These are phyloP conservation scores for Ascidia mentula DNA, from an alignment of 23 tunicate genomes.

Conservation along the genomic window DNA sequence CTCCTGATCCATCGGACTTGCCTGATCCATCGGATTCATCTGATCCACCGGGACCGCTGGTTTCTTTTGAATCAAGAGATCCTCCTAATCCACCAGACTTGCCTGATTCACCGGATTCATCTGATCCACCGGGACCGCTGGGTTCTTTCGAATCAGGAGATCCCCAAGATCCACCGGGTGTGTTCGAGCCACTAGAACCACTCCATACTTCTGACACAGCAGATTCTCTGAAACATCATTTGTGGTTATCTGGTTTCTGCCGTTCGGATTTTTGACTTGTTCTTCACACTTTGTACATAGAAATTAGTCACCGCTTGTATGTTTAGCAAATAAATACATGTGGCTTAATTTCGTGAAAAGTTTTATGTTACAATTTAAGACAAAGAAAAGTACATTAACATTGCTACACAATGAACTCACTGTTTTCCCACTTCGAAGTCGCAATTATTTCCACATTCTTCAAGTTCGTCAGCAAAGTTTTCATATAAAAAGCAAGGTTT, in stretches of 20 bases:
- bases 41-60: background rate
- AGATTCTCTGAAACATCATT: background rate
- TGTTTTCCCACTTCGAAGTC: background rate
- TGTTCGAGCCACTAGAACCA: background rate
- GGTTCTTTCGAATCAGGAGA: background rate
- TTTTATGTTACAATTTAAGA: no score
- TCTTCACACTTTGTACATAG: no score
- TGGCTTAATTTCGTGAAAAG: no score
- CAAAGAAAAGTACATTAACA: no score
- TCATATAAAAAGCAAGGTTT: background rate
- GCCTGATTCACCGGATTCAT: background rate
- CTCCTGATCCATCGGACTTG: background rate
- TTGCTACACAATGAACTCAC: background rate
- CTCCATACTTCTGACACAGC: background rate
- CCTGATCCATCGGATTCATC: background rate
- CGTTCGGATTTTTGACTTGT: no score
- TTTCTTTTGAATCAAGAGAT: background rate
- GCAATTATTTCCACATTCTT: background rate
- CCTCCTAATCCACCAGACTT: background rate
- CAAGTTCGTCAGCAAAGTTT: conserved; percentile 6
- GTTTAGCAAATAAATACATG: no score
- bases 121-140: background rate
- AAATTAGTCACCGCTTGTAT: no score
- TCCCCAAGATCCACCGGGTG: background rate
- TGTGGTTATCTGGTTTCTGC: no score